Conservation (phyloP, 1,140 invertebrate species). For the Prorops nasuta region DNA sequence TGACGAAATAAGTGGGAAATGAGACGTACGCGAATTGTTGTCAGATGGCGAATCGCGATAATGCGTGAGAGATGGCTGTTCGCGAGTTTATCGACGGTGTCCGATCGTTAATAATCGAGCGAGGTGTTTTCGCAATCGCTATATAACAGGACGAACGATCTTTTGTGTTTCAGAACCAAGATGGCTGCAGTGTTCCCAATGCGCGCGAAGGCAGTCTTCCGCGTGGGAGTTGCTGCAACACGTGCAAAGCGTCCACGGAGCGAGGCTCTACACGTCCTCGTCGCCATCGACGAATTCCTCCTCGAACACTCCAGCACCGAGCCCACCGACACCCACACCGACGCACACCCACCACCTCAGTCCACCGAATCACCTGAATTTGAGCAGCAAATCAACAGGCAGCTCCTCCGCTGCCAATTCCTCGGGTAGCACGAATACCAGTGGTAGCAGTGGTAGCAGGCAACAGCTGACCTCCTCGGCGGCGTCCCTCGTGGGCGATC, state of each 20-base stretch:
- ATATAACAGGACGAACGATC: no score
- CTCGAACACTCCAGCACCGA: conserved; percentile 50
- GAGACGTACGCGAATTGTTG: no score
- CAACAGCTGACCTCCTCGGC: conserved; percentile 55
- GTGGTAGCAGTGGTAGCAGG: conserved; percentile 43
- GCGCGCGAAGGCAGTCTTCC: conserved; percentile 83
- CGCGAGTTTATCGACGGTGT: no score
- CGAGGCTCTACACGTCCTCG: conserved; percentile 85
- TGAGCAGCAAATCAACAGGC: conserved; percentile 50
- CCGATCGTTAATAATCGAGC: no score
- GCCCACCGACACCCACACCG: conserved; percentile 51
- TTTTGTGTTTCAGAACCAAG: conserved; percentile 85
- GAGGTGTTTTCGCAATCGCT: no score
- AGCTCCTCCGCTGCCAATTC: conserved; percentile 50
- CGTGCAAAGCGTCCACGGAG: conserved; percentile 88
- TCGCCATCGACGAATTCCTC: conserved; percentile 49
- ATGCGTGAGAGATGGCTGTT: no score
- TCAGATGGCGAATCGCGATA: no score
- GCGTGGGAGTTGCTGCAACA: conserved; percentile 95
- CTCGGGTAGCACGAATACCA: conserved; percentile 42
- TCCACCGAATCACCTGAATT: conserved; percentile 51
- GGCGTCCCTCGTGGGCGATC: conserved; percentile 58
- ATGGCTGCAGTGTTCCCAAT: conserved; percentile 92
- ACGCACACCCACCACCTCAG: conserved; percentile 49
- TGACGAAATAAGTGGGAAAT: no score